Percentiles rank a stretch among this genome's conserved stretches.
Evolutionary conservation across 2,113 vertebrate genomes (phyloP).

Genomic region (Nerophis lumbriciformis): DNA sequence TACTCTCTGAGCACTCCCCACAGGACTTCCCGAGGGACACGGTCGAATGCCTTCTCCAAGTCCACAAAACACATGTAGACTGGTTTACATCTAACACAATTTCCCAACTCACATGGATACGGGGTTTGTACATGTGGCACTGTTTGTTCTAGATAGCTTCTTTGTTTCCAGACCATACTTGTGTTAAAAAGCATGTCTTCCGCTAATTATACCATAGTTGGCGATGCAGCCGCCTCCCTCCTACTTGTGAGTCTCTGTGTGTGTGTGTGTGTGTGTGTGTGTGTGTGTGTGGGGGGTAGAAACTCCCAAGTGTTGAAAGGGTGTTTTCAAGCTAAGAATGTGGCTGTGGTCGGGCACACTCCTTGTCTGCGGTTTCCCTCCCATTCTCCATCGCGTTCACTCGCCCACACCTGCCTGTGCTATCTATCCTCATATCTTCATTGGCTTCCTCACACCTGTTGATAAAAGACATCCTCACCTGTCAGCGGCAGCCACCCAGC

Average conservation of each 20-base stretch:
- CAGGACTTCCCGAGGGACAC: background rate
- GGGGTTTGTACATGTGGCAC: too few relatives aligned
- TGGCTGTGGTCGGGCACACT: constrained; percentile 23
- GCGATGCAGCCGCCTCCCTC: constrained; percentile 37
- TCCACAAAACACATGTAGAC: too few relatives aligned
- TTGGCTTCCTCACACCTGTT: constrained; percentile 74
- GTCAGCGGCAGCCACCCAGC: constrained; percentile 58
- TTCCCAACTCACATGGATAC: too few relatives aligned
- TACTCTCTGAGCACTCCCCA: too few relatives aligned
- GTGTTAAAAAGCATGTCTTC: constrained; percentile 30
- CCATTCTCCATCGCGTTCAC: background rate
- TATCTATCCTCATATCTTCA: constrained; percentile 70
- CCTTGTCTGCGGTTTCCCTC: constrained; percentile 40
- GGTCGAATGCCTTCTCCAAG: constrained; percentile 4
- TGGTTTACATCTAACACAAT: too few relatives aligned
- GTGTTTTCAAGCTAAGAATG: constrained; percentile 55
- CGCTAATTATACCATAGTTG: constrained; percentile 46
- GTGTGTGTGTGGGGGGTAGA: constrained; percentile 4
- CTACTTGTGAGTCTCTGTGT: constrained; percentile 33
- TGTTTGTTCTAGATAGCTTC: constrained; percentile 11
- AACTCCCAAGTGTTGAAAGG: constrained; percentile 53
- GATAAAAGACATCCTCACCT: constrained; percentile 73
- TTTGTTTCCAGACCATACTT: constrained; percentile 44
- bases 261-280: too few relatives aligned
- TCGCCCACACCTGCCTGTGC: constrained; percentile 20